phyloP scores from a whole-genome alignment of 2,888 invertebrate genomes.

The Amphipoea lucens region DNA sequence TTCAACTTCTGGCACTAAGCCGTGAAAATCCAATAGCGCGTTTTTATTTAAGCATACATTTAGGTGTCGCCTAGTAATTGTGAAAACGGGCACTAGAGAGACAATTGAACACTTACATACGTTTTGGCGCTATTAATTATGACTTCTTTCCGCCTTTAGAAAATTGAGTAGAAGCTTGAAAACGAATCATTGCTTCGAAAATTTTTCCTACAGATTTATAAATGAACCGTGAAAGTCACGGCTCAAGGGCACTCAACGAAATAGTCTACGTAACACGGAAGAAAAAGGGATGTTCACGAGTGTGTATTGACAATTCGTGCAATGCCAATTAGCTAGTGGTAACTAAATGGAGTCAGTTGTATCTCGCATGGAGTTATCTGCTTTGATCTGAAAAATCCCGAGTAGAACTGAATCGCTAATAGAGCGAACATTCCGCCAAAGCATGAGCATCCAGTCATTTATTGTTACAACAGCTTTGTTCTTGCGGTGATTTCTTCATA shows the following conservation, averaged over 20 bases:
- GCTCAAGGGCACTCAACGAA: slow-evolving; percentile 28
- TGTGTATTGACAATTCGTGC: slow-evolving; percentile 74
- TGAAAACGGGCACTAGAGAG: background rate
- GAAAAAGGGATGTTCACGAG: slow-evolving; percentile 65
- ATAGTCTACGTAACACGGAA: slow-evolving; percentile 7
- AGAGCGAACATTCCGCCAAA: slow-evolving; percentile 19
- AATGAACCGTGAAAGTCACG: slow-evolving; percentile 33
- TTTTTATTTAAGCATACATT: background rate
- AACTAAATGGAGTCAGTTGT: slow-evolving; percentile 76
- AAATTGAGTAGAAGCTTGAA: background rate
- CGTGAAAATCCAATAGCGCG: too few species aligned
- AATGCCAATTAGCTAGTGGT: slow-evolving; percentile 73
- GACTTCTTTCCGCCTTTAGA: background rate
- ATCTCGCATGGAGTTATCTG: slow-evolving; percentile 43
- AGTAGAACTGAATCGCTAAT: slow-evolving; percentile 6
- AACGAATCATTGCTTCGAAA: slow-evolving; percentile 10
- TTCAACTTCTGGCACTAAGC: too few species aligned
- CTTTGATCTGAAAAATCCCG: slow-evolving; percentile 32
- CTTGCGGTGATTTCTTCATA: background rate
- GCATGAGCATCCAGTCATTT: slow-evolving; percentile 29
- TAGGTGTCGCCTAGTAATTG: background rate
- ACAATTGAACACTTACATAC: background rate
- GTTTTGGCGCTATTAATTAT: background rate
- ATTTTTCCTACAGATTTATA: slow-evolving; percentile 4
- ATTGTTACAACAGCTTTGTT: background rate